Percentiles rank a stretch among this genome's conserved stretches.
Evolutionary conservation across 2,797 vertebrate species (phyloP).

Genomic region (Sciurus vulgaris): DNA sequence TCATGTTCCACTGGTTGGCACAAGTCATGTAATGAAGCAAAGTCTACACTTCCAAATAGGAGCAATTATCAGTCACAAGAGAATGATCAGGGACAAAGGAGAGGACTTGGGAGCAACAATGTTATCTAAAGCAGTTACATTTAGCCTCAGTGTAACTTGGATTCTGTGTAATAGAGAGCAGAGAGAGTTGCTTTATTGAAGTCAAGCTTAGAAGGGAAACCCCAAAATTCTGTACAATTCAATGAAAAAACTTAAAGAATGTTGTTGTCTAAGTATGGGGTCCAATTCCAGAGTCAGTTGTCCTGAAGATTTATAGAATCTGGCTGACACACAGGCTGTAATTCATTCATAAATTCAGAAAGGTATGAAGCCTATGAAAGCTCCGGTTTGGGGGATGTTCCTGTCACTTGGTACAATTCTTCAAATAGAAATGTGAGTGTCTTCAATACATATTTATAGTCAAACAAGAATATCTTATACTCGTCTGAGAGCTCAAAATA

Average conservation of each 20-base stretch:
- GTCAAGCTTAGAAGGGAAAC: background rate
- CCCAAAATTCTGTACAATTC: background rate
- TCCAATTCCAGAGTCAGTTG: background rate
- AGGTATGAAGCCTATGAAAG: constrained; percentile 25
- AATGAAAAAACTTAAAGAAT: constrained; percentile 54
- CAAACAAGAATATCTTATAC: background rate
- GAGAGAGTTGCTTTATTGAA: background rate
- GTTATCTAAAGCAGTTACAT: background rate
- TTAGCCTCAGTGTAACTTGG: background rate
- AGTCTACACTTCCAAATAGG: background rate
- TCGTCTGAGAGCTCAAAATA: constrained; percentile 61
- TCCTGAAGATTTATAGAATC: constrained; percentile 51
- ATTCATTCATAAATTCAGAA: constrained; percentile 66
- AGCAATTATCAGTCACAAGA: background rate
- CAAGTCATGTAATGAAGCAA: background rate
- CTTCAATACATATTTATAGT: constrained; percentile 74
- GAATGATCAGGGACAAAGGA: background rate
- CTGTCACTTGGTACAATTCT: constrained; percentile 43
- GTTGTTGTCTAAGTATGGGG: background rate
- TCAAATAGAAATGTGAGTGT: constrained; percentile 10
- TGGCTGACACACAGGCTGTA: background rate
- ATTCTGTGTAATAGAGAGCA: background rate
- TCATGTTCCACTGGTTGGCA: background rate
- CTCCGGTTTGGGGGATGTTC: background rate
- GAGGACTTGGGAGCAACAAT: background rate